Conservation (phyloP, 1,140 invertebrate species). For the Drosophila mayri region DNA sequence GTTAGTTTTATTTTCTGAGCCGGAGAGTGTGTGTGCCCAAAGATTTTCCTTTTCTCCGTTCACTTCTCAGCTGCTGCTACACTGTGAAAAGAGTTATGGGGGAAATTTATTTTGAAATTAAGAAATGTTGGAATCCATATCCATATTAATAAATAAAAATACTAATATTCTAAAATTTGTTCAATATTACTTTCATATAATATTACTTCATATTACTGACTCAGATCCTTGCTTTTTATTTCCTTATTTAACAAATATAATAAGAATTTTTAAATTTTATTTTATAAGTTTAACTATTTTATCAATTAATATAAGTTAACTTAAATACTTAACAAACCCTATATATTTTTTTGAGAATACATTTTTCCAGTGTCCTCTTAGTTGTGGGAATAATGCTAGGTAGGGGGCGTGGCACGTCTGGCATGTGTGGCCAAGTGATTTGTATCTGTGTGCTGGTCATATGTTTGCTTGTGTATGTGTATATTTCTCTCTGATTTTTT, state of each 20-base stretch:
- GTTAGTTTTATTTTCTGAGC: slow-evolving; percentile 59
- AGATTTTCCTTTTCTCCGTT: slow-evolving; percentile 54
- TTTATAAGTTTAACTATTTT: neutral
- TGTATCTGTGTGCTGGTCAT: slow-evolving; percentile 50
- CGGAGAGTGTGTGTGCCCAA: slow-evolving; percentile 31
- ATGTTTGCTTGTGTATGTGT: slow-evolving; percentile 44
- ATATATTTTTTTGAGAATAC: neutral
- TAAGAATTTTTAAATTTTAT: neutral
- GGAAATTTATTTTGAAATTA: neutral
- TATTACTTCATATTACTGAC: too few species aligned
- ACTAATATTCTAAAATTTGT: too few species aligned
- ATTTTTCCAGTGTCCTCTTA: neutral
- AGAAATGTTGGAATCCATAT: too few species aligned
- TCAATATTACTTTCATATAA: too few species aligned
- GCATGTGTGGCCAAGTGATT: slow-evolving; percentile 70
- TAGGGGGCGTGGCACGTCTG: slow-evolving; percentile 34
- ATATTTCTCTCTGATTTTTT: slow-evolving; percentile 62
- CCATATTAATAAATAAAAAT: too few species aligned
- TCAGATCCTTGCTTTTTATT: neutral
- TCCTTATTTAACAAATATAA: neutral
- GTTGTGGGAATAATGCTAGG: neutral
- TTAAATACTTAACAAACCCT: neutral
- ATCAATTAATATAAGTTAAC: neutral
- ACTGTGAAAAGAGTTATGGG: neutral
- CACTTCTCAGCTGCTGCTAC: slow-evolving; percentile 7